Evolutionary conservation across 2,113 vertebrate species (phyloP).

Genomic region (Hoplias malabaricus): DNA sequence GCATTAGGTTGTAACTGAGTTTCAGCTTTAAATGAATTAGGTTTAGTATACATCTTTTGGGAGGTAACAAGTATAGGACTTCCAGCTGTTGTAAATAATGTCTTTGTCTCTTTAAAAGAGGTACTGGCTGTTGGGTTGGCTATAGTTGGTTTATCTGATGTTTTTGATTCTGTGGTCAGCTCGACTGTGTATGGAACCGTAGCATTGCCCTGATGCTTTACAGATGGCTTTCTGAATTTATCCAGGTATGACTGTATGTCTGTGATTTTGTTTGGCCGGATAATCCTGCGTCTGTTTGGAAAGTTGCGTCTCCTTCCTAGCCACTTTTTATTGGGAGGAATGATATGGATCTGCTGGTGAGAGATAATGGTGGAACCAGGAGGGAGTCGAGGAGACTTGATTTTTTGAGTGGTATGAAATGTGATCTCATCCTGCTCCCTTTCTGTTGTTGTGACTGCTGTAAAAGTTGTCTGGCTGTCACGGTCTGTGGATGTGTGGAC

Average conservation of each 20-base stretch:
- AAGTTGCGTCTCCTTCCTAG: slow-evolving; percentile 68
- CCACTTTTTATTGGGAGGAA: slow-evolving; percentile 55
- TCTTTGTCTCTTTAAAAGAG: slow-evolving; percentile 43
- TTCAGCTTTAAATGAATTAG: slow-evolving; percentile 35
- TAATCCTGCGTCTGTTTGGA: slow-evolving; percentile 70
- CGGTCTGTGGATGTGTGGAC: slow-evolving; percentile 56
- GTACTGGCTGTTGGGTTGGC: slow-evolving; percentile 42
- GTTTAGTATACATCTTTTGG: not conserved
- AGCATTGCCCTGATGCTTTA: slow-evolving; percentile 56
- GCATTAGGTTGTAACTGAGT: slow-evolving; percentile 38
- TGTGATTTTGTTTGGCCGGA: slow-evolving; percentile 76
- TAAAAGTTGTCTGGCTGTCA: slow-evolving; percentile 57
- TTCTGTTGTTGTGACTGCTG: slow-evolving; percentile 58
- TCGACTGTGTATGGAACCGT: slow-evolving; percentile 56
- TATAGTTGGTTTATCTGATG: slow-evolving; percentile 25
- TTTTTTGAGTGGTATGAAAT: slow-evolving; percentile 70
- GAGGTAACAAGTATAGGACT: slow-evolving; percentile 40
- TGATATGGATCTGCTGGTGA: slow-evolving; percentile 64
- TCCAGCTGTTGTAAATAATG: slow-evolving; percentile 33
- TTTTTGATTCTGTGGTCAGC: slow-evolving; percentile 40
- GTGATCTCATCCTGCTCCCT: slow-evolving; percentile 60
- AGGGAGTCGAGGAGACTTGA: slow-evolving; percentile 58
- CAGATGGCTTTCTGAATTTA: slow-evolving; percentile 60
- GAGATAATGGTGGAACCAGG: slow-evolving; percentile 61
- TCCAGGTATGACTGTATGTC: slow-evolving; percentile 66